Conservation (phyloP, 2,797 vertebrate species). For the Typhlichthys eigenmanni region DNA sequence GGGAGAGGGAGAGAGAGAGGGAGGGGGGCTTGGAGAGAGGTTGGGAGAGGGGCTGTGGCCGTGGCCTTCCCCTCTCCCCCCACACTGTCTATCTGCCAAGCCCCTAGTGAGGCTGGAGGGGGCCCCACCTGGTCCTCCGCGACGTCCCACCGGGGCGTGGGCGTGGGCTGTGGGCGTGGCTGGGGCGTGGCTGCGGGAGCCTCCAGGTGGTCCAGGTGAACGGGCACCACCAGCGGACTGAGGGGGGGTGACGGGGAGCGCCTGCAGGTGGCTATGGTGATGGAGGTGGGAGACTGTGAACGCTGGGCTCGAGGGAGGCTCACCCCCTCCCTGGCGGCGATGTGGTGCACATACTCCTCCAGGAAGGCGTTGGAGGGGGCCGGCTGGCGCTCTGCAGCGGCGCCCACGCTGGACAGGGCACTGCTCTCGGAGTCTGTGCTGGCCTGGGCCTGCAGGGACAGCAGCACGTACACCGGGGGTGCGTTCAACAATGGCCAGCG, state of each 20-base stretch:
- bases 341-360: conserved; percentile 52
- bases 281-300: conserved; percentile 65
- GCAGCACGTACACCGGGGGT: background rate
- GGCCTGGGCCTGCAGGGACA: conserved; percentile 49
- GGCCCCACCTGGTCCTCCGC: conserved; percentile 34
- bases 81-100: no score
- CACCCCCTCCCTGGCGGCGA: conserved; percentile 59
- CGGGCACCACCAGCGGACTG: conserved; percentile 32
- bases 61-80: no score
- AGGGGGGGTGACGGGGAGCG: conserved; percentile 57
- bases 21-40: no score
- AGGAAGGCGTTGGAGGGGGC: conserved; percentile 15
- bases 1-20: background rate
- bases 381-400: background rate
- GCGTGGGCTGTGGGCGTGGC: conserved; percentile 6
- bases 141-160: conserved; percentile 23
- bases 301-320: conserved; percentile 18
- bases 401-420: conserved; percentile 42
- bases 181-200: background rate
- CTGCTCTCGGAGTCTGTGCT: conserved; percentile 77
- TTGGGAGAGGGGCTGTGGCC: no score
- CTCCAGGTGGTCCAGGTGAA: conserved; percentile 36
- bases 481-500: no score
- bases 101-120: background rate
- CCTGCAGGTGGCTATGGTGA: conserved; percentile 73